phyloP scores from a whole-genome alignment of 2,888 invertebrate genomes.

The Blera fallax region DNA sequence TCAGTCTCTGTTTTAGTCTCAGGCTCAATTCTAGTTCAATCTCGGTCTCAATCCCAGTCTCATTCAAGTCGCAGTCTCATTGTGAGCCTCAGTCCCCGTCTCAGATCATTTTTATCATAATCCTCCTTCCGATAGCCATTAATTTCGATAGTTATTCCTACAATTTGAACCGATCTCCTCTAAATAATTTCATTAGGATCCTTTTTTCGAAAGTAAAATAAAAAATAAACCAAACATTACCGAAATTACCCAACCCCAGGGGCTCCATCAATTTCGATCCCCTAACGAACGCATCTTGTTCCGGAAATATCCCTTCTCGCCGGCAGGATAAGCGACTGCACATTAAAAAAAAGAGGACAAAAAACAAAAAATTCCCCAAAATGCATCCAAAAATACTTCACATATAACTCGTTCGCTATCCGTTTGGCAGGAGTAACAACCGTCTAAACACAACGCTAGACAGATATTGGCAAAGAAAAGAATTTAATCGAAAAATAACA shows the following conservation, averaged over 20 bases:
- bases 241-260: not conserved
- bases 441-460: constrained; percentile 38
- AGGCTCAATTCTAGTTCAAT: no score
- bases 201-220: not conserved
- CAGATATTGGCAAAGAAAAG: constrained; percentile 68
- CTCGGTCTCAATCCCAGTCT: not conserved
- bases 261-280: not conserved
- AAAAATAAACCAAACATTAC: no score
- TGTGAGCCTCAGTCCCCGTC: no score
- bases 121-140: no score
- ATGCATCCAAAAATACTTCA: constrained; percentile 36
- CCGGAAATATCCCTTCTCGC: not conserved
- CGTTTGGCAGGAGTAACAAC: not conserved
- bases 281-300: not conserved
- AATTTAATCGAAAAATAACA: constrained; percentile 72
- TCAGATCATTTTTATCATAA: no score
- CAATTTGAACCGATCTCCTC: no score
- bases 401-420: not conserved
- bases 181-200: not conserved
- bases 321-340: not conserved
- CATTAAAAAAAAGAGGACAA: not conserved
- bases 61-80: no score
- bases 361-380: not conserved
- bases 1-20: not conserved
- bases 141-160: no score